phyloP scores from a whole-genome alignment of 1,140 invertebrate species.

The Pachyrhynchus sulphureomaculatus region DNA sequence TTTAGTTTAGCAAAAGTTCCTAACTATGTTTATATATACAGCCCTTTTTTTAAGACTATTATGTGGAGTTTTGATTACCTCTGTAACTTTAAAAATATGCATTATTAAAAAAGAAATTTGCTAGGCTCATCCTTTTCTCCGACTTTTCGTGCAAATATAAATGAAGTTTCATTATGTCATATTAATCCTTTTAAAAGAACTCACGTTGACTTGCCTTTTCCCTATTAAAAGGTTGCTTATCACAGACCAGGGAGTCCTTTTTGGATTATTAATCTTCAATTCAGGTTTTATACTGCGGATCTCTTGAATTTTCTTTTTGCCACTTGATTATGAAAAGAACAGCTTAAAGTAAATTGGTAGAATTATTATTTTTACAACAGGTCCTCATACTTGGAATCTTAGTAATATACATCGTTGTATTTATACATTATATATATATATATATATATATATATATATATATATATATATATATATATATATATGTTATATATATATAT shows the following conservation, averaged over 20 bases:
- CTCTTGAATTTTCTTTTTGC: background rate
- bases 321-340: background rate
- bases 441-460: too few relatives aligned
- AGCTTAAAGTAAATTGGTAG: background rate
- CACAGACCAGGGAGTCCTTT: constrained; percentile 7
- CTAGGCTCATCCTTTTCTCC: background rate
- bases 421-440: too few relatives aligned
- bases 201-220: constrained; percentile 2
- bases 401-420: too few relatives aligned
- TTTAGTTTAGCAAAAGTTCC: too few relatives aligned
- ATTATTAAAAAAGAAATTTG: too few relatives aligned
- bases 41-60: too few relatives aligned
- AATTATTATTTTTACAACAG: background rate
- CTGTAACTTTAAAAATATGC: too few relatives aligned
- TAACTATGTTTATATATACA: too few relatives aligned
- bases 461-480: too few relatives aligned
- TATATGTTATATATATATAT: too few relatives aligned
- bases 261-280: constrained; percentile 5
- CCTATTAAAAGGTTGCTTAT: constrained; percentile 12
- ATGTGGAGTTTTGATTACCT: too few relatives aligned
- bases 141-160: background rate
- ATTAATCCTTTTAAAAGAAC: constrained; percentile 12
- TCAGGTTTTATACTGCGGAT: background rate
- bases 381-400: too few relatives aligned
- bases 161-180: constrained; percentile 1